These are phyloP conservation scores for Macrophya alboannulata DNA, from an alignment of 2,888 invertebrate species.

Conservation along the genomic window DNA sequence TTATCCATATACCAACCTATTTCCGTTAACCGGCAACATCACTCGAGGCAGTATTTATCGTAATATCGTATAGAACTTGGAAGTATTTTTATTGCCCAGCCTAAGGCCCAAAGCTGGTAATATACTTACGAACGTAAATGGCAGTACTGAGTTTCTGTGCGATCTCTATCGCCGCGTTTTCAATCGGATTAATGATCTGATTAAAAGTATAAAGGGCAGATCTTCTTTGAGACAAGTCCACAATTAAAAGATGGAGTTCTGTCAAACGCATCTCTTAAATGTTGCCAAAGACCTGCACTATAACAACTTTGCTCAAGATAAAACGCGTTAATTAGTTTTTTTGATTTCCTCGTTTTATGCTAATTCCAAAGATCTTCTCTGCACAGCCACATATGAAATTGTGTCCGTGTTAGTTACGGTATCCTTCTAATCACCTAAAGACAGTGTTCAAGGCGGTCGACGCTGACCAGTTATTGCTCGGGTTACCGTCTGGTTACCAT, in stretches of 20 bases:
- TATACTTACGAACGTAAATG: slow-evolving; percentile 29
- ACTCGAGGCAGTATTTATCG: slow-evolving; percentile 30
- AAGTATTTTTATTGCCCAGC: slow-evolving; percentile 24
- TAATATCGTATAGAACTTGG: slow-evolving; percentile 26
- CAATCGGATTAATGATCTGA: slow-evolving; percentile 5
- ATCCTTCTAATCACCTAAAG: slow-evolving; percentile 33
- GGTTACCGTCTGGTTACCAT: slow-evolving; percentile 43
- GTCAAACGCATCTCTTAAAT: neutral
- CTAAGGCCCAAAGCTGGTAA: slow-evolving; percentile 18
- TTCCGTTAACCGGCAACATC: slow-evolving; percentile 31
- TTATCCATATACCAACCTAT: slow-evolving; percentile 37
- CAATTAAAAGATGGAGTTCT: neutral
- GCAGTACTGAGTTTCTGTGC: neutral
- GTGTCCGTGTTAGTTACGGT: neutral
- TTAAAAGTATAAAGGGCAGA: neutral
- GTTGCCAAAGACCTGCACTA: neutral
- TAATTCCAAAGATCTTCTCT: slow-evolving; percentile 7
- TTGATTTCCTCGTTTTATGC: slow-evolving; percentile 2
- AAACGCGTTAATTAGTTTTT: slow-evolving; percentile 18
- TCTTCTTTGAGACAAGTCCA: neutral
- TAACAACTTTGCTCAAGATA: slow-evolving; percentile 8
- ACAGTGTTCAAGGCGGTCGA: slow-evolving; percentile 39
- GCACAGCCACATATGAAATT: neutral
- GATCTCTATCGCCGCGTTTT: neutral
- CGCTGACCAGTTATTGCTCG: slow-evolving; percentile 48